Base-by-base conservation (phyloP, 1,140 invertebrate species). In the Sitobion miscanthi region DNA sequence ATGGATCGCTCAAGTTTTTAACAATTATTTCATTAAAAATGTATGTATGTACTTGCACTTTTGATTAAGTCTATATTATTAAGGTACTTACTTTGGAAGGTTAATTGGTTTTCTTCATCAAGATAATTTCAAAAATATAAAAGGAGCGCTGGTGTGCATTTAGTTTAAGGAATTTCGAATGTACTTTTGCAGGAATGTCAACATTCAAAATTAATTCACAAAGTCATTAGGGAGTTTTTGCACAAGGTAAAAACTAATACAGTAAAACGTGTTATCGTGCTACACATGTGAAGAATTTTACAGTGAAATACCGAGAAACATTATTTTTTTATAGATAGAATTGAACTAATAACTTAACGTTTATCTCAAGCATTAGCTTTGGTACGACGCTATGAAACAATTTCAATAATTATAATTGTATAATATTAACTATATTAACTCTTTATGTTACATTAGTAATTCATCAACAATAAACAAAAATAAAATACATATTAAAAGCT, bases 131-230 rank as follows among this genome's bases (percentile, higher is more conserved):
- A 42, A 85, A 85, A 85, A 85, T 85, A 21, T 42, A 42, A 42
- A 38, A 42, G 62, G 62, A n/a, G 30, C 11, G 30, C 30, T 11
- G 23, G 35, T 23, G 38, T 9, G 38, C 38, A 42, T 85, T 45
- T 45, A 42, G 83, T 85, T 25, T 25, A 77, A 85, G 38, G 83
- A 85, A 85, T 85, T 42, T 42, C 42, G 35, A 42, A 85, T 42
- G 83, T 85, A 85, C 83, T 42, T 85, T 85, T 85, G 8, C 83
- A 87, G 30, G 85, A 87, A 87, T 87, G 85, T 47, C 85, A 87
- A 47, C 85, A n/a, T 47, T 45, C 42, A 30, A 87, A 87, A 87
- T 87, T 87, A 87, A 87, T 87, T 25, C 85, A n/a, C 85, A 17
- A 47, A 47, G 85, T 87, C 85, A 87, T 87, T 87, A 87, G 42